phyloP scores from a whole-genome alignment of 2,888 invertebrate genomes.

The Blera fallax region DNA sequence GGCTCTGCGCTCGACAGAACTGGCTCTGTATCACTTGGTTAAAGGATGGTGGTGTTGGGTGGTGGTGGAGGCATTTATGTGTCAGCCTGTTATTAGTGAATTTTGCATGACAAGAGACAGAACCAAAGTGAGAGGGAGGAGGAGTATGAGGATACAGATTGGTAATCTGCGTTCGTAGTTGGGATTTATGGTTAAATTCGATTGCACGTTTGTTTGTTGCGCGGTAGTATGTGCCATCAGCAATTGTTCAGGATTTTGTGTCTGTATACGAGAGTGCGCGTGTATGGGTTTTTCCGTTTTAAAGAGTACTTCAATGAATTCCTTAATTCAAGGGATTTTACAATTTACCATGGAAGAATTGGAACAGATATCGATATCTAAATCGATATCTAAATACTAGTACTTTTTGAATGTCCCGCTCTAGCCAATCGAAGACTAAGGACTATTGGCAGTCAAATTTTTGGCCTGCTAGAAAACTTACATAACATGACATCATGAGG shows the following conservation, averaged over 20 bases:
- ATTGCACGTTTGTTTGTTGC: conserved; percentile 40
- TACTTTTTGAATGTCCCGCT: too few species aligned
- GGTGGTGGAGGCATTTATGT: conserved; percentile 37
- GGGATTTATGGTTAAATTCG: conserved; percentile 66
- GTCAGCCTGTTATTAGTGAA: conserved; percentile 65
- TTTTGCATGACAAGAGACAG: conserved; percentile 56
- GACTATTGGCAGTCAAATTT: too few species aligned
- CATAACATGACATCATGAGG: too few species aligned
- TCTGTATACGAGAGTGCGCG: too few species aligned
- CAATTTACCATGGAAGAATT: conserved; percentile 1
- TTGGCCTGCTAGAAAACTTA: too few species aligned
- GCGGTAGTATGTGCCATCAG: conserved; percentile 3
- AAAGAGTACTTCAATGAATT: conserved; percentile 20
- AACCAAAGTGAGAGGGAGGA: neutral
- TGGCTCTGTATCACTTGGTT: neutral
- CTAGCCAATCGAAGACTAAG: too few species aligned
- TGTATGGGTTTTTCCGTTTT: too few species aligned
- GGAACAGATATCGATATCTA: too few species aligned
- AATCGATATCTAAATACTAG: too few species aligned
- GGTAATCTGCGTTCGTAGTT: conserved; percentile 64
- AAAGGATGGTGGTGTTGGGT: neutral
- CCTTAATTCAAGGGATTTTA: conserved; percentile 36
- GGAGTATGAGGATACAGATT: neutral
- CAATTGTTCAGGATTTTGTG: conserved; percentile 15
- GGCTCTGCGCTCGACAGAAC: neutral